Evolutionary conservation across 2,888 invertebrate species (phyloP).

Genomic region (Limnephilus auricula): DNA sequence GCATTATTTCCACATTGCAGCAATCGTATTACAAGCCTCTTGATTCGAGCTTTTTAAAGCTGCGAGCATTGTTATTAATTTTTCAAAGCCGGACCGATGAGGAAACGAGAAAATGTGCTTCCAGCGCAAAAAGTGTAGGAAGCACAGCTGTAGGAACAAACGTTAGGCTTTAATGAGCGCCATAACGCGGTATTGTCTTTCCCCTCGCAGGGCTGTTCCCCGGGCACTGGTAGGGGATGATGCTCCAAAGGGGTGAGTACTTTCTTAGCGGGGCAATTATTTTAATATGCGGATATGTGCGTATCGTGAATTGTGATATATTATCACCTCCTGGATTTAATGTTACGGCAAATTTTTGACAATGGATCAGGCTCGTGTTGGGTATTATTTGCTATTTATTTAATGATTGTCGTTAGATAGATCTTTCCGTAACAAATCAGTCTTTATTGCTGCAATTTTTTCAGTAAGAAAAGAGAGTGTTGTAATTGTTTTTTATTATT

Average conservation of each 20-base stretch:
- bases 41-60: not conserved
- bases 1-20: not conserved
- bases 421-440: not conserved
- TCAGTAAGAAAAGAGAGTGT: not conserved
- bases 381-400: not conserved
- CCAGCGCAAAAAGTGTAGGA: not conserved
- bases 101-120: not conserved
- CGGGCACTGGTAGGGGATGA: not conserved
- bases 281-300: conserved; percentile 26
- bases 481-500: too few species aligned
- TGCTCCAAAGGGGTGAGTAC: not conserved
- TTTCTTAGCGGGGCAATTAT: conserved; percentile 35
- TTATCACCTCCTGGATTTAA: conserved; percentile 16
- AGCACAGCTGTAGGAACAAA: not conserved
- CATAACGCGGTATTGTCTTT: conserved; percentile 36
- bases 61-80: not conserved
- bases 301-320: conserved; percentile 9
- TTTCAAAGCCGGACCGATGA: not conserved
- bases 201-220: not conserved
- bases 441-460: not conserved
- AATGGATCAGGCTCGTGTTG: conserved; percentile 10
- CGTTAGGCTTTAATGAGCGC: conserved; percentile 19
- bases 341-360: not conserved
- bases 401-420: not conserved
- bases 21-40: not conserved